Evolutionary conservation across 1,140 invertebrate genomes (phyloP).

Genomic region (Macrostomum lignano): DNA sequence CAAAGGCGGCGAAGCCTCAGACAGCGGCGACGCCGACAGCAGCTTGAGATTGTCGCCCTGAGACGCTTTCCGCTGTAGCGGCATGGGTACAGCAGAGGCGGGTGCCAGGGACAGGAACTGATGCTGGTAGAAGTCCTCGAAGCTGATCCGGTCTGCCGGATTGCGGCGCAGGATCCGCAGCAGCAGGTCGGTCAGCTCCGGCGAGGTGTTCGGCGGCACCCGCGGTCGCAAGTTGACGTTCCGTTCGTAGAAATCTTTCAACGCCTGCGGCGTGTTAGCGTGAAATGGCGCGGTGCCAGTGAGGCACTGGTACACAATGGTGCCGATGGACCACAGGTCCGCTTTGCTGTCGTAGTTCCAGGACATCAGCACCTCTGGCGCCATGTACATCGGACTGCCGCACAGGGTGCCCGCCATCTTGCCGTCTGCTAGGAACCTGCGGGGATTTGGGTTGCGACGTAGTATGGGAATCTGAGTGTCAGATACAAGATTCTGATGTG

Average conservation of each 20-base stretch:
- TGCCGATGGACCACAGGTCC: constrained; percentile 90
- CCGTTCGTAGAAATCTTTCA: constrained; percentile 79
- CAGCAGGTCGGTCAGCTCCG: constrained; percentile 55
- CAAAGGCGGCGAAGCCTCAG: no score
- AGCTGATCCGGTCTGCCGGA: constrained; percentile 70
- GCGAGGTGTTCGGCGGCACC: constrained; percentile 64
- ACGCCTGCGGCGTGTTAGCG: constrained; percentile 80
- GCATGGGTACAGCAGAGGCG: no score
- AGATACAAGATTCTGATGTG: no score
- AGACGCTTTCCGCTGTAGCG: no score
- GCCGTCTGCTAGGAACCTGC: constrained; percentile 81
- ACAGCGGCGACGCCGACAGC: no score
- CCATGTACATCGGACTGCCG: constrained; percentile 99
- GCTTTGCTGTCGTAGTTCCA: constrained; percentile 92
- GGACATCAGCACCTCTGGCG: constrained; percentile 93
- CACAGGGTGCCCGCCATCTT: constrained; percentile 97
- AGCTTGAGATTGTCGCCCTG: no score
- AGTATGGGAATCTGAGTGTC: no score
- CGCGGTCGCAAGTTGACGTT: constrained; percentile 30
- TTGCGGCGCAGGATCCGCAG: constrained; percentile 43
- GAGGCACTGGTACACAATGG: constrained; percentile 91
- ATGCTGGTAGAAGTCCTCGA: constrained; percentile 31
- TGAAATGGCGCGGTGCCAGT: constrained; percentile 92
- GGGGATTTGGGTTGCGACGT: no score
- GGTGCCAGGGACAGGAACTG: no score